A percentile compares a stretch with the other conserved stretches of the same genome.
Evolutionary conservation across 2,797 vertebrate genomes (phyloP).

Genomic region (Rachycentron canadum): DNA sequence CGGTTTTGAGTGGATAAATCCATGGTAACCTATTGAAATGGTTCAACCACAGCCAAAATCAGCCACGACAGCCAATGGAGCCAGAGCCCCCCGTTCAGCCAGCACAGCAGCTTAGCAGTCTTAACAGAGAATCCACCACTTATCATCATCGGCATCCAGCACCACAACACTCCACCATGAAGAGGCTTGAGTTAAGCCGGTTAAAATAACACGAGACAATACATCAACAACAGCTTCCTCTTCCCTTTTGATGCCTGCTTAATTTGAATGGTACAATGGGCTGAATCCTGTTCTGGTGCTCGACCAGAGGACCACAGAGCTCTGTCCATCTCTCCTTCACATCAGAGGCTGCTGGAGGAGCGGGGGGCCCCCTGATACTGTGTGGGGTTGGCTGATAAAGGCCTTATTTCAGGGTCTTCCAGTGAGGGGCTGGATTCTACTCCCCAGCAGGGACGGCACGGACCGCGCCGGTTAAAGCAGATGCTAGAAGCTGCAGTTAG

Average conservation of each 20-base stretch:
- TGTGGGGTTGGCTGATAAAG: slow-evolving; percentile 89
- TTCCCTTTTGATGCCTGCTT: slow-evolving; percentile 87
- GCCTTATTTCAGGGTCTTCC: slow-evolving; percentile 88
- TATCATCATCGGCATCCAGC: slow-evolving; percentile 87
- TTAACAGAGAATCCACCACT: slow-evolving; percentile 87
- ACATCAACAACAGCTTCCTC: slow-evolving; percentile 84
- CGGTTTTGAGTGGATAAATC: slow-evolving; percentile 86
- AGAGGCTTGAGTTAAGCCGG: slow-evolving; percentile 88
- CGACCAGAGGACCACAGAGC: slow-evolving; percentile 85
- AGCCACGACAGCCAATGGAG: slow-evolving; percentile 75
- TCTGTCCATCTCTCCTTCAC: slow-evolving; percentile 88
- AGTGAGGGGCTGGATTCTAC: slow-evolving; percentile 83
- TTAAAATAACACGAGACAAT: slow-evolving; percentile 87
- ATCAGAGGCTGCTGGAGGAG: slow-evolving; percentile 86
- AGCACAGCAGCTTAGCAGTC: slow-evolving; percentile 85
- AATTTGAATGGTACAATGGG: slow-evolving; percentile 87
- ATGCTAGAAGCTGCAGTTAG: slow-evolving; percentile 75
- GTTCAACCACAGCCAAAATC: slow-evolving; percentile 83
- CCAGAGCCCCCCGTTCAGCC: slow-evolving; percentile 80
- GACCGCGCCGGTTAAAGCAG: slow-evolving; percentile 78
- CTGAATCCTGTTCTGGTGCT: slow-evolving; percentile 87
- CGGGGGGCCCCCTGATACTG: slow-evolving; percentile 85
- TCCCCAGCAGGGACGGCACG: slow-evolving; percentile 81
- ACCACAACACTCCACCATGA: slow-evolving; percentile 86
- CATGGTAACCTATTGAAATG: slow-evolving; percentile 86